Evolutionary conservation across 2,888 invertebrate genomes (phyloP).

Genomic region (Machimus atricapillus): DNA sequence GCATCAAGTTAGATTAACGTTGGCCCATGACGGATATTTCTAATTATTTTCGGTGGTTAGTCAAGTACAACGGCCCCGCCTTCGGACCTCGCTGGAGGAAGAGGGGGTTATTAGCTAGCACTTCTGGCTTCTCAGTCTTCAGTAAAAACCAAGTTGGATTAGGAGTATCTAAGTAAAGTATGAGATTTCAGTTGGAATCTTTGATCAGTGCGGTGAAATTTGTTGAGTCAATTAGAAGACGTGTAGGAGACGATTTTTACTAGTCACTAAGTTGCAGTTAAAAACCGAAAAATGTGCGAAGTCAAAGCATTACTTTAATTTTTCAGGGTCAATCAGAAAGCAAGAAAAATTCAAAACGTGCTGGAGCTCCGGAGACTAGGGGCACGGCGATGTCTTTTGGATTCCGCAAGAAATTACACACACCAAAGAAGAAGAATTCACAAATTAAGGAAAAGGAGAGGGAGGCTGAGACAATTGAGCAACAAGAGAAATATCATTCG

Average conservation of each 20-base stretch:
- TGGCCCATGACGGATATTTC: background rate
- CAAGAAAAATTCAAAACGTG: slow-evolving; percentile 47
- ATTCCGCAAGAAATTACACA: slow-evolving; percentile 73
- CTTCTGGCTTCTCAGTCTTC: slow-evolving; percentile 1
- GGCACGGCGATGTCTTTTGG: slow-evolving; percentile 87
- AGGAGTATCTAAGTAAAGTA: background rate
- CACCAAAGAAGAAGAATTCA: slow-evolving; percentile 61
- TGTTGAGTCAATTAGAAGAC: background rate
- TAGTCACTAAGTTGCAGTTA: background rate
- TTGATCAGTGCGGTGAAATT: background rate
- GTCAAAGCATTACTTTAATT: background rate
- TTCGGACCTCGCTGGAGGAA: background rate
- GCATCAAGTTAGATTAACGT: background rate
- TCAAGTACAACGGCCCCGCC: background rate
- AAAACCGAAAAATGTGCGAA: background rate
- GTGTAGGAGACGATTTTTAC: background rate
- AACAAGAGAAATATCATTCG: slow-evolving; percentile 40
- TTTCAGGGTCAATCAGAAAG: slow-evolving; percentile 62
- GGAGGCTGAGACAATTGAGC: slow-evolving; percentile 42
- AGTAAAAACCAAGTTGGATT: background rate
- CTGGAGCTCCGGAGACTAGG: slow-evolving; percentile 57
- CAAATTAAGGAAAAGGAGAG: slow-evolving; percentile 37
- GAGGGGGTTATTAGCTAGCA: background rate
- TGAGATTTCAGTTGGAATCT: background rate
- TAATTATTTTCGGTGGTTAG: slow-evolving; percentile 9